A percentile compares a stretch with the other conserved stretches of the same genome.
These are phyloP conservation scores for Furcula furcula DNA, from an alignment of 2,888 invertebrate species.

Conservation along the genomic window DNA sequence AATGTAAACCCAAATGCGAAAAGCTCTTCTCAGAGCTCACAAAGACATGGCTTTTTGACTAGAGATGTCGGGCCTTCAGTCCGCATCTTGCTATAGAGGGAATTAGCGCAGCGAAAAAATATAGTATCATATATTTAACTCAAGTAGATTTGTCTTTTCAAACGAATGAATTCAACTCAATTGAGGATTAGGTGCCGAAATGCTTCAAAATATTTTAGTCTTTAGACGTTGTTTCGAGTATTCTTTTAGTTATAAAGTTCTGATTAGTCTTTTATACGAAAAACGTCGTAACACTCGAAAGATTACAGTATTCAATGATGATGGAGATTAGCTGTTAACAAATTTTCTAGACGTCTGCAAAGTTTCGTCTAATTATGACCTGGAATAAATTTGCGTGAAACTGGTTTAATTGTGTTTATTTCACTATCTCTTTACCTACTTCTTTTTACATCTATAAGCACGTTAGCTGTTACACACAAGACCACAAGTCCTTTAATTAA, in stretches of 20 bases:
- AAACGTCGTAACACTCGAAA: conserved; percentile 6
- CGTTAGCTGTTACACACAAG: neutral
- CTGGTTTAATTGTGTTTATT: conserved; percentile 14
- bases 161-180: no score
- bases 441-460: neutral
- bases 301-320: conserved; percentile 15
- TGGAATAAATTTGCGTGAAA: conserved; percentile 15
- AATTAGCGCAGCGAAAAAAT: no score
- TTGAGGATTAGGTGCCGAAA: neutral
- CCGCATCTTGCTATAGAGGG: no score
- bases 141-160: no score
- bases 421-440: conserved; percentile 7
- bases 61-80: no score
- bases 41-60: no score
- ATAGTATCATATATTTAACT: no score
- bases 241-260: neutral
- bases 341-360: conserved; percentile 34
- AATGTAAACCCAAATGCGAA: no score
- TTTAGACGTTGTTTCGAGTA: neutral
- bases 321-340: conserved; percentile 10
- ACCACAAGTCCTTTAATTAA: neutral
- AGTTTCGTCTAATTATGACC: conserved; percentile 25
- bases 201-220: neutral
- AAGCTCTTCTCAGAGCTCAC: no score
- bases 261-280: conserved; percentile 4